Conservation (phyloP, 2,797 vertebrate genomes). For the Fundulus diaphanus region DNA sequence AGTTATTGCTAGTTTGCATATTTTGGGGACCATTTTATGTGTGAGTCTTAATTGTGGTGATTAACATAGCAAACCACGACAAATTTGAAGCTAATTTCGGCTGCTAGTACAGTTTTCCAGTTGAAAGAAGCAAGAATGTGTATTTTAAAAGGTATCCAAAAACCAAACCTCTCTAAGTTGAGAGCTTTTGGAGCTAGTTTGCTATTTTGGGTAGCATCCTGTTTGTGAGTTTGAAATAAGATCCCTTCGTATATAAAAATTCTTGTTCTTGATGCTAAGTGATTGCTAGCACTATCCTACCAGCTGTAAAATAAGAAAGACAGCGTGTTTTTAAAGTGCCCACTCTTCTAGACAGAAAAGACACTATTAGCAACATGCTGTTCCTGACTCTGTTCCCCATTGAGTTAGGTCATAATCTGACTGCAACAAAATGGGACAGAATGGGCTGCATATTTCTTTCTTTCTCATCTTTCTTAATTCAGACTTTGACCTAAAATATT, state of each 20-base stretch:
- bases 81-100: neutral
- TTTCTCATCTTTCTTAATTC: conserved; percentile 26
- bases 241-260: too few species aligned
- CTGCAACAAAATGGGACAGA: neutral
- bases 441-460: neutral
- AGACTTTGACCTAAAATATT: conserved; percentile 8
- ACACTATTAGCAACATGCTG: neutral
- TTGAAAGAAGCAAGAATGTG: neutral
- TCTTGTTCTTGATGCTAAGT: neutral
- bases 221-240: neutral
- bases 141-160: neutral
- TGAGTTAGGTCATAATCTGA: neutral
- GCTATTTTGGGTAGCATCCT: neutral
- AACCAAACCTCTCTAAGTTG: neutral
- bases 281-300: neutral
- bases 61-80: neutral
- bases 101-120: too few species aligned
- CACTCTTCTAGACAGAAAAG: neutral
- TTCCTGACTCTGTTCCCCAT: neutral
- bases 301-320: conserved; percentile 4
- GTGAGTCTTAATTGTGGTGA: neutral
- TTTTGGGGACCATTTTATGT: neutral
- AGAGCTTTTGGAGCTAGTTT: neutral
- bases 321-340: neutral
- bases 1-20: neutral